Base-by-base conservation (phyloP, 2,113 vertebrate genomes). In the Sphyrna mokarran region DNA sequence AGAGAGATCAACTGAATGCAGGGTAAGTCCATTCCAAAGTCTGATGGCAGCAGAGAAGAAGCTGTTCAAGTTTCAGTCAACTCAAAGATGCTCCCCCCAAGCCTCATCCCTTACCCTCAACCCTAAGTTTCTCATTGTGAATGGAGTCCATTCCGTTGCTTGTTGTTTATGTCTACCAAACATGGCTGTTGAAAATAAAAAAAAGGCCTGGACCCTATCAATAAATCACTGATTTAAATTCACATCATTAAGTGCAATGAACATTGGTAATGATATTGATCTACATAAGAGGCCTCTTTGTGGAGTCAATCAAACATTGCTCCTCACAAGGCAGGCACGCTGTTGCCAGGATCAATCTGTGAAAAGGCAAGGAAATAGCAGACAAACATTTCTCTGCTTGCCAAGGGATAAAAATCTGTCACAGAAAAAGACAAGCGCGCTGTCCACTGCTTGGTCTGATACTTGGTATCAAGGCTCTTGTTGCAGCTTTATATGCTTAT, bases 51-150 rank as follows among this genome's bases (percentile, higher is more conserved):
- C 48, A 54, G 48, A 4, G 48, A 54, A 54, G 48, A 54, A 54
- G 48, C 48, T 54, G 48, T 54, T 54, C 48, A 54, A 54, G 3
- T 54, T 54, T 54, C 48, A 54, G 83, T 96, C 91, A 97, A 97
- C 96, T 97, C 97, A 97, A 97, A 97, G 96, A 97, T 97, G 97
- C 97, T 96, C 66, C 14, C 14, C 97, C 97, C 43, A 23, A 20
- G 0, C 33, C 61, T 33, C 89, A 54, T 33, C 58, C 6, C n/a
- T 16, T 22, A 61, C 5, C 33, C 61, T 61, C 18, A 37, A 13
- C 66, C 94, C n/a, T 0, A 43, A 6, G 14, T 83, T 20, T 83
- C 69, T 33, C 26, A 11, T 95, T 20, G 94, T 20, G 40, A 33
- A 72, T 13, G 14, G 13, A 72, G 94, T 54, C 69, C 23, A 72